These are phyloP conservation scores for Lypha dubia DNA, from an alignment of 2,888 invertebrate species.

Conservation along the genomic window DNA sequence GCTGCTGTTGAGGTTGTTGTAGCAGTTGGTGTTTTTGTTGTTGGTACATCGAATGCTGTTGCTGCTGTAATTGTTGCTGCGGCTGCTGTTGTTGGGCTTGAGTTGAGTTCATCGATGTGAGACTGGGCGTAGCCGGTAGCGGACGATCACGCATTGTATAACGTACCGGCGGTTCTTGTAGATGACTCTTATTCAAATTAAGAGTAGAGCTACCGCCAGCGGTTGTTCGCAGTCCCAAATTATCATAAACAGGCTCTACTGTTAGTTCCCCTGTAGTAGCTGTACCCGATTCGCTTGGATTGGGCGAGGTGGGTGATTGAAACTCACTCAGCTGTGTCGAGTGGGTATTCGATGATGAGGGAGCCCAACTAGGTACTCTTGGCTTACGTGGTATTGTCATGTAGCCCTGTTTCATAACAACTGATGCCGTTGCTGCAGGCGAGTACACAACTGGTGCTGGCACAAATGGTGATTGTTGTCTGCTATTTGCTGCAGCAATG, in stretches of 20 bases:
- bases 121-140: slow-evolving; percentile 86
- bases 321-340: slow-evolving; percentile 73
- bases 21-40: slow-evolving; percentile 82
- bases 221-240: slow-evolving; percentile 92
- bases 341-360: slow-evolving; percentile 85
- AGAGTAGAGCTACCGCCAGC: slow-evolving; percentile 93
- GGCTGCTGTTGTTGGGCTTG: slow-evolving; percentile 75
- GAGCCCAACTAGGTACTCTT: slow-evolving; percentile 92
- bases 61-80: slow-evolving; percentile 75
- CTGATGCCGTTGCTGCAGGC: slow-evolving; percentile 77
- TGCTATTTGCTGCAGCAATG: slow-evolving; percentile 80
- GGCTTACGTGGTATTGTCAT: slow-evolving; percentile 94
- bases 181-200: slow-evolving; percentile 88
- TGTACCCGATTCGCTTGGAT: slow-evolving; percentile 83
- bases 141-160: slow-evolving; percentile 87
- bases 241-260: slow-evolving; percentile 94
- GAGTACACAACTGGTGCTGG: slow-evolving; percentile 88
- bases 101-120: slow-evolving; percentile 77
- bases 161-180: slow-evolving; percentile 81
- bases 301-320: slow-evolving; percentile 80
- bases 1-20: slow-evolving; percentile 78
- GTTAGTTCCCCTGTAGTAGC: slow-evolving; percentile 84
- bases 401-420: slow-evolving; percentile 88
- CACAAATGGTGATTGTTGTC: slow-evolving; percentile 89
- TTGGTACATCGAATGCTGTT: slow-evolving; percentile 79